A percentile compares a stretch with the other conserved stretches of the same genome.
Evolutionary conservation across 2,888 invertebrate genomes (phyloP).

Genomic region (Cremastinae sp.): DNA sequence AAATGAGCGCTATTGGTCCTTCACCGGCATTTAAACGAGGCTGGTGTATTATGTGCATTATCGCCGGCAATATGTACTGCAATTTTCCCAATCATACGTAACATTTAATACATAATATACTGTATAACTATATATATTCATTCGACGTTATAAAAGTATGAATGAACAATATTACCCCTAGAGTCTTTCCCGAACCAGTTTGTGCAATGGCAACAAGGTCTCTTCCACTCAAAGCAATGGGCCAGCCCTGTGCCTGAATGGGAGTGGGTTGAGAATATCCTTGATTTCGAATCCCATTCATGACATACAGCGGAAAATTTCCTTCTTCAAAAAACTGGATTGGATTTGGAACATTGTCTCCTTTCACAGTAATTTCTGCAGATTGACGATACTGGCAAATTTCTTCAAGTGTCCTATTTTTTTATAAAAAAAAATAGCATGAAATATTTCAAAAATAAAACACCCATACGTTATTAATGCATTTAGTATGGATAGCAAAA

Average conservation of each 20-base stretch:
- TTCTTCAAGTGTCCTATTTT: conserved; percentile 75
- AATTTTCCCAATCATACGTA: neutral
- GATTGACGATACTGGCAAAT: conserved; percentile 71
- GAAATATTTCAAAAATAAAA: too few relatives aligned
- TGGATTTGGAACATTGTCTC: conserved; percentile 75
- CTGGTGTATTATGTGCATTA: conserved; percentile 85
- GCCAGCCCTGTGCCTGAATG: conserved; percentile 86
- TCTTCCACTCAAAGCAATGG: conserved; percentile 84
- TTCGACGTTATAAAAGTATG: neutral
- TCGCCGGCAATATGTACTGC: conserved; percentile 83
- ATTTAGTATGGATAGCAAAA: too few relatives aligned
- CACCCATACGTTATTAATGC: too few relatives aligned
- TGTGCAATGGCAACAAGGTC: conserved; percentile 86
- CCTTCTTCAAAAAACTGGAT: conserved; percentile 76
- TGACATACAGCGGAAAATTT: conserved; percentile 75
- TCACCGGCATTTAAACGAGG: conserved; percentile 82
- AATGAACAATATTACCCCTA: conserved; percentile 76
- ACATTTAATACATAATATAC: neutral
- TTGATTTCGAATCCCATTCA: conserved; percentile 78
- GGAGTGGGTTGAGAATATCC: conserved; percentile 83
- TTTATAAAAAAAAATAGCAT: too few relatives aligned
- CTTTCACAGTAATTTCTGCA: conserved; percentile 76
- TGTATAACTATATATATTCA: neutral
- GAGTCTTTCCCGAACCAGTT: conserved; percentile 83
- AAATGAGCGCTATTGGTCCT: conserved; percentile 83